A percentile compares a stretch with the other conserved stretches of the same genome.
Conservation (phyloP, 2,113 vertebrate genomes). For the Rhagologus leucostigma region DNA sequence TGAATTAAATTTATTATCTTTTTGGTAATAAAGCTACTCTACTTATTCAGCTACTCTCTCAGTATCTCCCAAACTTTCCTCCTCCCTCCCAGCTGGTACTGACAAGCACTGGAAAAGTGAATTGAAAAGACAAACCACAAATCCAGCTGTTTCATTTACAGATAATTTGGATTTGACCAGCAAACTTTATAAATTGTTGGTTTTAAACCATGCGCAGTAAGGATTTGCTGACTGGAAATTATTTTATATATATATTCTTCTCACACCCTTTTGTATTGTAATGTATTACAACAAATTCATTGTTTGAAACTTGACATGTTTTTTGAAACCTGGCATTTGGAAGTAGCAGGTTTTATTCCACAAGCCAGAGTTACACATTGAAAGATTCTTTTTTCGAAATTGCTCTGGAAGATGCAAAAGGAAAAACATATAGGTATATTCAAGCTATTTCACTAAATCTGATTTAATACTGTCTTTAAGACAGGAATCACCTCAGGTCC, state of each 20-base stretch:
- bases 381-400: not conserved
- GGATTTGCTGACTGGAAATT: not conserved
- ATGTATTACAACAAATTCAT: not conserved
- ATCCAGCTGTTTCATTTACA: not conserved
- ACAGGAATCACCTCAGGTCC: not conserved
- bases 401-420: not conserved
- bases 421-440: not conserved
- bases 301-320: not conserved
- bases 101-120: not conserved
- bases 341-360: not conserved
- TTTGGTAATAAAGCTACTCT: too few relatives aligned
- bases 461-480: not conserved
- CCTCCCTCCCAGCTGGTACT: not conserved
- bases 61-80: not conserved
- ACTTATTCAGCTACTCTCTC: not conserved
- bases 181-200: not conserved
- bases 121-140: not conserved
- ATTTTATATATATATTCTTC: not conserved
- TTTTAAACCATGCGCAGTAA: not conserved
- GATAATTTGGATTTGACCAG: not conserved
- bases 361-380: not conserved
- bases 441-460: not conserved
- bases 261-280: rapidly evolving
- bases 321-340: not conserved
- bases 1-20: not conserved